Evolutionary conservation across 2,888 invertebrate genomes (phyloP).

Genomic region (Fragum whitleyi): DNA sequence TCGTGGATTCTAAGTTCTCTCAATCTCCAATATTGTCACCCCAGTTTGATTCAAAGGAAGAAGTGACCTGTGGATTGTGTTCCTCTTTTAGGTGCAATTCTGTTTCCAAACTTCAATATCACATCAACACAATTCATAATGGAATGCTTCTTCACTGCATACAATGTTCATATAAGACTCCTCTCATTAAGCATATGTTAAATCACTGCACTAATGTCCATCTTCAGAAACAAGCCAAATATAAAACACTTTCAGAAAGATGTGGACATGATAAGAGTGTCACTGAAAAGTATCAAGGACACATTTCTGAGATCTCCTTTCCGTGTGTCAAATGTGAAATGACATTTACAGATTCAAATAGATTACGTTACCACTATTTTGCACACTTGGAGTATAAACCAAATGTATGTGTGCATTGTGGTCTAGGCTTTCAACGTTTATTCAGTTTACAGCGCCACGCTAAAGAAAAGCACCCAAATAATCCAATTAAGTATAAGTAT

Average conservation of each 20-base stretch:
- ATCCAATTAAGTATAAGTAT: conserved; percentile 34
- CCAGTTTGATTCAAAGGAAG: not conserved
- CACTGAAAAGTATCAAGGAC: not conserved
- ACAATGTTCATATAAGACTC: conserved; percentile 62
- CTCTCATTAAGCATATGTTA: conserved; percentile 62
- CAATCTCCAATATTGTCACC: not conserved
- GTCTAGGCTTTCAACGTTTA: not conserved
- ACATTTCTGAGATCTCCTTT: not conserved
- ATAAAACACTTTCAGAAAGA: not conserved
- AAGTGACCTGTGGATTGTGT: conserved; percentile 48
- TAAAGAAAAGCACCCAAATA: conserved; percentile 39
- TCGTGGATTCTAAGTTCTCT: not conserved
- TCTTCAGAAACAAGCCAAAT: conserved; percentile 24
- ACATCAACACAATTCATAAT: conserved; percentile 61
- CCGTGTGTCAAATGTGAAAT: conserved; percentile 1
- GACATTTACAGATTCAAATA: too few species aligned
- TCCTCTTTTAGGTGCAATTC: conserved; percentile 34
- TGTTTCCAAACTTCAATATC: conserved; percentile 54
- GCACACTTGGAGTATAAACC: conserved; percentile 63
- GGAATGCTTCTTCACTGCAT: conserved; percentile 49
- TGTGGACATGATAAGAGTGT: not conserved
- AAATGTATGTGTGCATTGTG: conserved; percentile 63
- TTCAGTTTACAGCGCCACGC: conserved; percentile 45
- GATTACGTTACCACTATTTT: conserved; percentile 44
- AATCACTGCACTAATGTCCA: conserved; percentile 63